Evolutionary conservation across 2,797 vertebrate species (phyloP), one percentile per base, ranked within the genome.

Genomic region (Danionella dracula): DNA sequence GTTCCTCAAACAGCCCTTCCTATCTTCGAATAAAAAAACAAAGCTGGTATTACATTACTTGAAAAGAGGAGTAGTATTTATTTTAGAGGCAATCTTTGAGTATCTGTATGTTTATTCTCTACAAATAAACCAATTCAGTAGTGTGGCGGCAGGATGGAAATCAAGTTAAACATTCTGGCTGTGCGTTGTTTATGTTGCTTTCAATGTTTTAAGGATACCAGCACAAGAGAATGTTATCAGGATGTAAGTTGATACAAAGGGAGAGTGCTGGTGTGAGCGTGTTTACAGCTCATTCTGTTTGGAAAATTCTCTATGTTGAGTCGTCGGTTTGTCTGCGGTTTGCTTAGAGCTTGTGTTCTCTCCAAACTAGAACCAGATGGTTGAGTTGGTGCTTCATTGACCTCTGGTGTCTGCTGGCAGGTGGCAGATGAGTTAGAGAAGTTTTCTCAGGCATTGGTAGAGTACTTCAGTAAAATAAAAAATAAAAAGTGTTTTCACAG

Each of bases 311-410:
- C 38, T 5, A 2, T 63, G 59, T 68, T 48, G 55, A 38, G 35
- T 42, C 58, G 32, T 63, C 12, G 23, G 11, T 35, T 35, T 66
- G 35, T 42, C 15, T 58, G 27, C 8, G 6, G 17, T 20, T 27
- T 49, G 48, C n/a, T 58, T 19, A 42, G 31, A 57, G 44, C 51
- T 38, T 57, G 32, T 41, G 46, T 32, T 34, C n/a, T 55, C 44
- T 40, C 11, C 12, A n/a, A 29, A 63, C 20, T 40, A 51, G 44
- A 64, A 16, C 23, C 76, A 80, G 75, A 78, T 72, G 72, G 71
- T 15, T 20, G 57, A 60, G 20, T 60, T 42, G 66, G 70, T 64
- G 73, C 71, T 66, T 62, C 37, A 15, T 1, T 77, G 75, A 78
- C 71, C 76, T 78, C 68, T 57, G 55, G 53, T 32, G 32, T 56